These are phyloP conservation scores for Ethmia dodecea DNA, from an alignment of 2,888 invertebrate species.

Conservation along the genomic window DNA sequence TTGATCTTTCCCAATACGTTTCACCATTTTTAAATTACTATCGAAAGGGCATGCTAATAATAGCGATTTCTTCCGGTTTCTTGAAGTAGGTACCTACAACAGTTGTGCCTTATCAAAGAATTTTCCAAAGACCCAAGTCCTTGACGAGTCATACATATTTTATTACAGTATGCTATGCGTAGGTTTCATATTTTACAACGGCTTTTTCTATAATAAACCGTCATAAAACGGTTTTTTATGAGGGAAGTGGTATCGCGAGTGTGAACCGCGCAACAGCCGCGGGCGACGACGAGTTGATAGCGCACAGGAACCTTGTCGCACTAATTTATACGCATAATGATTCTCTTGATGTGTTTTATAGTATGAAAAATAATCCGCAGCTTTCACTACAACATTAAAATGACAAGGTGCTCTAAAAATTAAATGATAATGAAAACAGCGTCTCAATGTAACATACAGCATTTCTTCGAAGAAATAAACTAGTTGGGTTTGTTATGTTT, in stretches of 20 bases:
- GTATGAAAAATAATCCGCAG: conserved; percentile 43
- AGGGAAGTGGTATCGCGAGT: conserved; percentile 36
- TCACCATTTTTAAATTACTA: too few relatives aligned
- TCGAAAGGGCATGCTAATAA: too few relatives aligned
- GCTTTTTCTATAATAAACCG: conserved; percentile 21
- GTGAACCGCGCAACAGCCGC: conserved; percentile 25
- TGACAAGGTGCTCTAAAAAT: conserved; percentile 21
- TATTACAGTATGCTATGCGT: too few relatives aligned
- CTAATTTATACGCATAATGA: conserved; percentile 51
- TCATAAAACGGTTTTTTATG: conserved; percentile 50
- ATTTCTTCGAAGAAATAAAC: too few relatives aligned
- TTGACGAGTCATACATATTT: too few relatives aligned
- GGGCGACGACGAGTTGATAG: conserved; percentile 51
- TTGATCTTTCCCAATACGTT: too few relatives aligned
- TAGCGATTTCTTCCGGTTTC: too few relatives aligned
- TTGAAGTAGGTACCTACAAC: too few relatives aligned
- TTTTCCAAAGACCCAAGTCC: too few relatives aligned
- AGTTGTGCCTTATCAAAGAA: too few relatives aligned
- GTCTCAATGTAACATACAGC: too few relatives aligned
- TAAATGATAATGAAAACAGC: neutral
- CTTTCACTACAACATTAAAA: conserved; percentile 27
- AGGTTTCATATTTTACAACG: conserved; percentile 11
- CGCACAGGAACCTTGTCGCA: conserved; percentile 42
- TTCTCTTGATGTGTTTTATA: conserved; percentile 53
- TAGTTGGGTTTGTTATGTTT: too few relatives aligned